phyloP scores from a whole-genome alignment of 2,113 vertebrate genomes.

The Muntiacus reevesi region DNA sequence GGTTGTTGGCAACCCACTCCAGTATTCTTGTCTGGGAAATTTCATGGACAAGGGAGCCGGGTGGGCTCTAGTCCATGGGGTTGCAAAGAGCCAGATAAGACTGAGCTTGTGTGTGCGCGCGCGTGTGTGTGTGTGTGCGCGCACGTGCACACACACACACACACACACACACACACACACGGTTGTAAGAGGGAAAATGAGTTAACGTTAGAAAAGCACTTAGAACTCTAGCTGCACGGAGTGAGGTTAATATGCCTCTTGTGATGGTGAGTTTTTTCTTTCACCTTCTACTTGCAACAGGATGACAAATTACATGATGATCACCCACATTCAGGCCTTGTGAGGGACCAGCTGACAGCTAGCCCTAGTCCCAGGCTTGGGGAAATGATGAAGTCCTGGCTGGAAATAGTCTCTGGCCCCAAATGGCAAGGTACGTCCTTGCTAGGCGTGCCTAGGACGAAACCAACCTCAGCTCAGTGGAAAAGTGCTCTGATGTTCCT shows the following conservation, averaged over 20 bases:
- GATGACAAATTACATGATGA: not conserved
- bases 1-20: not conserved
- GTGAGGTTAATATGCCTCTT: not conserved
- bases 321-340: not conserved
- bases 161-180: not conserved
- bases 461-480: not conserved
- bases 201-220: not conserved
- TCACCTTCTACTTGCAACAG: not conserved
- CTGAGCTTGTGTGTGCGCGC: not conserved
- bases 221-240: not conserved
- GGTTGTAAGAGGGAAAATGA: not conserved
- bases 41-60: not conserved
- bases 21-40: not conserved
- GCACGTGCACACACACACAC: not conserved
- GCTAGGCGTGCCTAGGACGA: not conserved
- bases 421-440: not conserved
- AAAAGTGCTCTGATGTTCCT: not conserved
- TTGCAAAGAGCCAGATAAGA: not conserved
- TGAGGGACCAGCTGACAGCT: not conserved
- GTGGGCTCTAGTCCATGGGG: not conserved
- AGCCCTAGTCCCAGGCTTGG: rapidly evolving
- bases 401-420: not conserved
- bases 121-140: no score
- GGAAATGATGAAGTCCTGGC: not conserved
- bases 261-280: not conserved